Percentiles rank a stretch among this genome's conserved stretches.
These are phyloP conservation scores for Nezara viridula DNA, from an alignment of 2,888 invertebrate genomes.

Conservation along the genomic window DNA sequence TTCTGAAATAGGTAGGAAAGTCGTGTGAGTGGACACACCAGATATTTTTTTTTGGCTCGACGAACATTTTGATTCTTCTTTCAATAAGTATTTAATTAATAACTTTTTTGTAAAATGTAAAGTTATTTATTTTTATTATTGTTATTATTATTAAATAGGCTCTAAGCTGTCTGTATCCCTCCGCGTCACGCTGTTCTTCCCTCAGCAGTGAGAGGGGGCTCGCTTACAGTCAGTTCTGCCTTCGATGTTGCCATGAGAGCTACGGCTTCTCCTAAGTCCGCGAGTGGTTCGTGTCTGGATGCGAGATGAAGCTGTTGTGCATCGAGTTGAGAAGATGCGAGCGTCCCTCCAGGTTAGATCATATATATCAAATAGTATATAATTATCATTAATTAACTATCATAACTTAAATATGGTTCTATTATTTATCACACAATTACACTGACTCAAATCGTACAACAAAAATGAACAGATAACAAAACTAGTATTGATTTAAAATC, in stretches of 20 bases:
- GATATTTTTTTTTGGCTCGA: too few relatives aligned
- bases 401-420: too few relatives aligned
- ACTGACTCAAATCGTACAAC: too few relatives aligned
- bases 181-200: not conserved
- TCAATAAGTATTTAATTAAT: too few relatives aligned
- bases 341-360: constrained; percentile 21
- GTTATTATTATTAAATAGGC: not conserved
- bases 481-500: too few relatives aligned
- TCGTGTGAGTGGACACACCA: too few relatives aligned
- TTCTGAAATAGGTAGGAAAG: too few relatives aligned
- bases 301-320: constrained; percentile 53
- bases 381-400: not conserved
- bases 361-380: not conserved
- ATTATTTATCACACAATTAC: too few relatives aligned
- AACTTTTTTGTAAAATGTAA: too few relatives aligned
- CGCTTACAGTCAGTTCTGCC: not conserved
- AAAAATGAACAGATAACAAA: too few relatives aligned
- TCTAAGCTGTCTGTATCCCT: not conserved
- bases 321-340: constrained; percentile 57
- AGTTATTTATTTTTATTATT: not conserved
- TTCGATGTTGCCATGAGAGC: constrained; percentile 24
- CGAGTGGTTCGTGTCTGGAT: constrained; percentile 30
- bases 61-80: too few relatives aligned
- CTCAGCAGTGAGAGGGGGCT: not conserved
- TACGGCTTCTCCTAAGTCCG: constrained; percentile 2